Base-by-base conservation (phyloP, 2,797 vertebrate species). In the Cetoscarus ocellatus region DNA sequence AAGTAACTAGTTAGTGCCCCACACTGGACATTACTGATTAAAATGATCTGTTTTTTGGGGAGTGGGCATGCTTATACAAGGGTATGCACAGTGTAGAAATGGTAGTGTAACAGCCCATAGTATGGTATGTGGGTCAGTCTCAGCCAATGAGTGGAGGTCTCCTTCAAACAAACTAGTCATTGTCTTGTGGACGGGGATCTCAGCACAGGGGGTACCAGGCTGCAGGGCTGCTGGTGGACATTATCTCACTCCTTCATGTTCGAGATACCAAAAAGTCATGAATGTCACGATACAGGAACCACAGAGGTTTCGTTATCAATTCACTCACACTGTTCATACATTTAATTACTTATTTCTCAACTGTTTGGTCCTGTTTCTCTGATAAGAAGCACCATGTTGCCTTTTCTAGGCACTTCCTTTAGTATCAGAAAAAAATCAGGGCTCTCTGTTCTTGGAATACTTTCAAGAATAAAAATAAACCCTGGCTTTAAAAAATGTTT, bases 151-250 rank as follows among this genome's bases (percentile, higher is more conserved):
- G 52, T 57, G 44, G 47, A 52, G 19, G 52, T 44, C 64, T 53
- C 17, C 47, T 42, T 64, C 64, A 73, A 68, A 78, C 64, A 60
- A 59, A 59, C 59, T 49, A 54, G 38, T 60, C 38, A 39, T 8
- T 42, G 17, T 58, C n/a, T 45, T 44, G 11, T 55, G 44, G 63
- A 56, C 43, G 7, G 39, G 53, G 53, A 57, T 64, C 61, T 40
- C 39, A 61, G 40, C 44, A 12, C 61, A 55, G 48, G 38, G n/a
- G n/a, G n/a, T n/a, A n/a, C n/a, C n/a, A 66, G 56, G 45, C 38
- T 7, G 38, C 9, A 39, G 27, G 27, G 27, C 27, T 27, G 27
- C 27, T 27, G 38, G 39, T 44, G 6, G 58, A 10, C 13, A 12
- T 56, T 11, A 50, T 49, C 48, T 59, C 48, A 49, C 6, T 27